Evolutionary conservation across 2,113 vertebrate genomes (phyloP), one percentile per base, ranked within the genome.

Genomic region (Rhizomys pruinosus): DNA sequence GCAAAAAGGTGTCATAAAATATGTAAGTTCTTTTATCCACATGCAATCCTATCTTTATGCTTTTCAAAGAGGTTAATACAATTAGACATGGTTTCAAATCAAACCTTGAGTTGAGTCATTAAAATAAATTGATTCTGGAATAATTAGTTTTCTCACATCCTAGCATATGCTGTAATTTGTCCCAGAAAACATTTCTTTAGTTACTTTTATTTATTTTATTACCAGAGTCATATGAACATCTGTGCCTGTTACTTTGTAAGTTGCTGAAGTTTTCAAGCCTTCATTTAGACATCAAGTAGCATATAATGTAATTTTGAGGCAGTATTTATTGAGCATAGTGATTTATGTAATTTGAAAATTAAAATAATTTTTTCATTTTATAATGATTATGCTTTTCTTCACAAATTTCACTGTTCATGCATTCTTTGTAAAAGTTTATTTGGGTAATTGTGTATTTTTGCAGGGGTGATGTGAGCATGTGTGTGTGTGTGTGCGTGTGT

Each of bases 51-150:
- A 63, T 44, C 19, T 13, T 55, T 42, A n/a, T 17, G 11, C 32
- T 80, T 94, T 90, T 44, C 12, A 86, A 86, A 73, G 22, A 72
- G 79, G 16, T 20, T 44, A 34, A 17, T 71, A 25, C 8, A 68
- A 73, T 72, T 25, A 72, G 55, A 34, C 44, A 89, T 47, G 39
- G 25, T 80, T 85, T 89, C 47, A 89, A 59, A 47, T 89, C 6
- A 95, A 92, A 61, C 6, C 17, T 85, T 92, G 20, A 80, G 25
- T 89, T 95, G 17, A 47, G 27, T 95, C 37, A 73, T 57, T 89
- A 73, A 61, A 88, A 77, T 77, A 77, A 69, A 72, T 37, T 78
- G 69, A 68, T 71, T 22, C 23, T 81, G 17, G 22, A 23, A 78
- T 55, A 88, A 57, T 91, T 88, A 71, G 23, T 78, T 44, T 84